These are phyloP conservation scores for Sebastes baramenuke DNA, from an alignment of 2,797 vertebrate genomes.

Conservation along the genomic window DNA sequence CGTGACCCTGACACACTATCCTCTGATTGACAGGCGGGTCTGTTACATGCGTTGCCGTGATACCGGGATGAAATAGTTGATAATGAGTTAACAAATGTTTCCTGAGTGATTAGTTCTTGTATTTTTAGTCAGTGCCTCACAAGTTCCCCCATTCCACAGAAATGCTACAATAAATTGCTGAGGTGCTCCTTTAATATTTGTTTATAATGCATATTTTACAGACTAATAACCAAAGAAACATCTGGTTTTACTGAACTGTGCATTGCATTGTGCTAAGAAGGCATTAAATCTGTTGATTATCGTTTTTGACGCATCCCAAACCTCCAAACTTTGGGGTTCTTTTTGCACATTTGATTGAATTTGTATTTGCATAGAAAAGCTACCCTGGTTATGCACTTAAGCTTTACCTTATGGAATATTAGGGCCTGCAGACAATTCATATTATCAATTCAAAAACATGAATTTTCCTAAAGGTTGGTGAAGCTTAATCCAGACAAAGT, in stretches of 20 bases:
- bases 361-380: background rate
- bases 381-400: background rate
- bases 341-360: background rate
- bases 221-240: background rate
- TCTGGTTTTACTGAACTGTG: background rate
- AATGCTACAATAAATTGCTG: too few relatives aligned
- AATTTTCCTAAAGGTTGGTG: background rate
- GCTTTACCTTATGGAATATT: background rate
- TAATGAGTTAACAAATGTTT: too few relatives aligned
- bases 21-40: too few relatives aligned
- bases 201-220: background rate
- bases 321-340: background rate
- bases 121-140: too few relatives aligned
- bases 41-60: too few relatives aligned
- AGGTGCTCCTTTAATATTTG: background rate
- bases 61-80: too few relatives aligned
- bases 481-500: background rate
- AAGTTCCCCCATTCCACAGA: too few relatives aligned
- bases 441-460: background rate
- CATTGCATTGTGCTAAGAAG: background rate
- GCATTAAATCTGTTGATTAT: too few relatives aligned
- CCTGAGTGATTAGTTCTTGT: too few relatives aligned
- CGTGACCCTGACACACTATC: too few relatives aligned
- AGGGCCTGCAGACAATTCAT: background rate
- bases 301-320: background rate